Evolutionary conservation across 1,140 invertebrate species (phyloP), one percentile per base, ranked within the genome.

Genomic region (Eulimnadia texana): DNA sequence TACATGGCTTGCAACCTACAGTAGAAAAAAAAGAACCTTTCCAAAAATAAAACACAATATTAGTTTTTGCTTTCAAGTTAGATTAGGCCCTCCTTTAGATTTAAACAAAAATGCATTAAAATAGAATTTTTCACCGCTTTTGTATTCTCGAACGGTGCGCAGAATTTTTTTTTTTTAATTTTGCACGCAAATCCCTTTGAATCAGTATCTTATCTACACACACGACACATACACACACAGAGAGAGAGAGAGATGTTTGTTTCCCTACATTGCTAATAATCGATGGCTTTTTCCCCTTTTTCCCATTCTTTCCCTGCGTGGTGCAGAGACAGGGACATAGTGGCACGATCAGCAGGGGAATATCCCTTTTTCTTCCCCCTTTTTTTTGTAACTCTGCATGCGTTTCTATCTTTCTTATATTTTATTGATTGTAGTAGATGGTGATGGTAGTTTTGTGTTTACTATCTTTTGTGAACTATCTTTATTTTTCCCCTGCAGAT

Each of bases 1-100:
- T 88, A 85, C 74, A 83, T 90, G 82, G 78, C 85, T 66, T 89
- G 88, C 74, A 80, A 80, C 72, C 84, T 88, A 74, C 82, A 86
- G 76, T 83, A 81, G 64, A 54, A 55, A 47, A 49, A 60, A 49
- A 23, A 16, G 24, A 23, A 28, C 19, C 20, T 24, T 3, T 54
- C 22, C 52, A 2, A 23, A 16, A 22, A 19, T 50, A 3, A 50
- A 50, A 19, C 49, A 9, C 3, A 50, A 9, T 22, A 50, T 50
- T 50, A 22, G 22, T 50, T 9, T 2, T 50, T 50, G 3, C n/a
- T 19, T n/a, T n/a, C 22, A 50, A 50, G 42, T 47, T 19, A 50
- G 3, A 50, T 2, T 50, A 3, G 1, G 3, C 52, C 25, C 22
- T 3, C 25, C 52, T 25, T 54, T 22, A 2, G 25, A 25, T 3